Conservation (phyloP, 2,888 invertebrate species). For the Ditula angustiorana region DNA sequence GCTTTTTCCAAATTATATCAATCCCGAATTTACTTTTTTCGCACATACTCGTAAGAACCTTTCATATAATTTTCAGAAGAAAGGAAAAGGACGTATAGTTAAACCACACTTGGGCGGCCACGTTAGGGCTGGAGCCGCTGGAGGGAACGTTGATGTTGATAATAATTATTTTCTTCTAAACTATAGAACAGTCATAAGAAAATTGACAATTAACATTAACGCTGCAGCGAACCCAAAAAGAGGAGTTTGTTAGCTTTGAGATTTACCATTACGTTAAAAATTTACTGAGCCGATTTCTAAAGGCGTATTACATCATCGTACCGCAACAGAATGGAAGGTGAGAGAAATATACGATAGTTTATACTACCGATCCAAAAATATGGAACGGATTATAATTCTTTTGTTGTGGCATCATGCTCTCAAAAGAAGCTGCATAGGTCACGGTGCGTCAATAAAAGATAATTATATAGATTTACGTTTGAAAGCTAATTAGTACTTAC, state of each 20-base stretch:
- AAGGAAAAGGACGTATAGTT: too few relatives aligned
- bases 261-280: not conserved
- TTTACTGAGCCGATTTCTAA: not conserved
- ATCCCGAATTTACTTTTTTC: too few relatives aligned
- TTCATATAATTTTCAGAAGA: too few relatives aligned
- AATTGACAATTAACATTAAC: too few relatives aligned
- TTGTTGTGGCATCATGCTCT: constrained; percentile 15
- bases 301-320: constrained; percentile 10
- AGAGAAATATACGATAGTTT: constrained; percentile 28
- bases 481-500: not conserved
- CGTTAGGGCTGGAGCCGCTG: too few relatives aligned
- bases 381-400: constrained; percentile 16
- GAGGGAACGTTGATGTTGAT: too few relatives aligned
- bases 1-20: too few relatives aligned
- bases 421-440: not conserved
- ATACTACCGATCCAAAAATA: constrained; percentile 32
- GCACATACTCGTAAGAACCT: too few relatives aligned
- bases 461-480: not conserved
- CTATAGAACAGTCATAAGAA: too few relatives aligned
- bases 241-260: not conserved
- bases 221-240: too few relatives aligned
- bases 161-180: too few relatives aligned
- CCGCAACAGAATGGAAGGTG: constrained; percentile 28
- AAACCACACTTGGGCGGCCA: too few relatives aligned
- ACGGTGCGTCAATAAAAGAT: not conserved